These are phyloP conservation scores for Teleiodes luculella DNA, from an alignment of 2,888 invertebrate genomes.

Conservation along the genomic window DNA sequence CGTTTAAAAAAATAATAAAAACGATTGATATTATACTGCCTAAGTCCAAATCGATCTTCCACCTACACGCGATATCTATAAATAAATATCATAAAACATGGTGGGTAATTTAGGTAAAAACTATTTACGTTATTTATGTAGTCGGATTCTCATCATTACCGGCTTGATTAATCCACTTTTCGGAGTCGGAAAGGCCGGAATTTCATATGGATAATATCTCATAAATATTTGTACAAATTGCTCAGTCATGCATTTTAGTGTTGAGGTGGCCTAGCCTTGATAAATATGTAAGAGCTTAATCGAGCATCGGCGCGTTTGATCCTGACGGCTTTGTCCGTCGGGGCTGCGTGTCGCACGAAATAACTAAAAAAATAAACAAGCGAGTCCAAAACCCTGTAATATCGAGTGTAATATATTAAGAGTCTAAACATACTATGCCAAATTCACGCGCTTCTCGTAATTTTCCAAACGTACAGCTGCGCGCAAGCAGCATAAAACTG, in stretches of 20 bases:
- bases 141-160: not conserved
- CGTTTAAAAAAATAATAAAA: too few species aligned
- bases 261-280: not conserved
- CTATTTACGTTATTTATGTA: not conserved
- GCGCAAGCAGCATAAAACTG: too few species aligned
- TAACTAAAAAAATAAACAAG: not conserved
- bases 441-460: too few species aligned
- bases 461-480: too few species aligned
- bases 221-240: not conserved
- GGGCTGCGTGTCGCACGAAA: conserved; percentile 37
- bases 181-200: not conserved
- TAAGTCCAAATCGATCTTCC: too few species aligned
- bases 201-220: not conserved
- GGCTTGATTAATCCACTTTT: not conserved
- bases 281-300: conserved; percentile 4
- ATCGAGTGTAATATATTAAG: too few species aligned
- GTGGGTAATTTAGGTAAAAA: too few species aligned
- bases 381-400: too few species aligned
- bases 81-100: too few species aligned
- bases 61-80: too few species aligned
- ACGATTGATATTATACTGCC: too few species aligned
- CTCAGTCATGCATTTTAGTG: not conserved
- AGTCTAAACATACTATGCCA: too few species aligned
- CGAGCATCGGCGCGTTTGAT: not conserved
- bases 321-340: not conserved